Evolutionary conservation across 2,888 invertebrate genomes (phyloP), one percentile per base, ranked within the genome.

Genomic region (Cantharis lateralis): DNA sequence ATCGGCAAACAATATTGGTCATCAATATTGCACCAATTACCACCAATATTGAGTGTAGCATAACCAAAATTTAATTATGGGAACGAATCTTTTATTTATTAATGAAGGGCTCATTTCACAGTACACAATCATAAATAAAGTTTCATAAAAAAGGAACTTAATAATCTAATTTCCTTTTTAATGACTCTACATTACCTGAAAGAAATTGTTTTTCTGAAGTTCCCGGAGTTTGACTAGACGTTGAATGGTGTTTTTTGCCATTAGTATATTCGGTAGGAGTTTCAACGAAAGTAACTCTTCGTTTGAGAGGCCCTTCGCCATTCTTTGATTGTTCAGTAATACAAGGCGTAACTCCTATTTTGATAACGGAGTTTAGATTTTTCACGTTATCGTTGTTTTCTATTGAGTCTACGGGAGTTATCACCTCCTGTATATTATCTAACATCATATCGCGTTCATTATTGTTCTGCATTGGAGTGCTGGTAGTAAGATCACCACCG

Each of bases 251-350:
- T 74, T 15, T n/a, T 62, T 68, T 15, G n/a, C 11, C 9, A 24
- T 7, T 68, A 13, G 16, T 74, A 48, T 18, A 18, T 26, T 72
- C 64, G 7, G 68, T 77, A 64, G 82, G 83, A 1, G 84, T 84
- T 72, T 85, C 84, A 16, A 79, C 81, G 81, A 86, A 86, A n/a
- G 86, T 86, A 10, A 87, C 86, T 78, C 81, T 82, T 70, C 84
- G 83, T 64, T 86, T 82, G 32, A 20, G 71, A 71, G 24, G 70
- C 66, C 70, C 79, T 73, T 62, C 68, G 64, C 13, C 66, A 70
- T n/a, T 64, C 77, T 78, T 82, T 79, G 62, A 75, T 80, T 66
- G 72, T 10, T 74, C 77, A 32, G 16, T 61, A 15, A 16, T 26
- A 20, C 10, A 20, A 10, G 71, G 63, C 5, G 74, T 70, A 16